These are phyloP conservation scores for Sminthurinus aureus DNA, from an alignment of 2,888 invertebrate species.

Conservation along the genomic window DNA sequence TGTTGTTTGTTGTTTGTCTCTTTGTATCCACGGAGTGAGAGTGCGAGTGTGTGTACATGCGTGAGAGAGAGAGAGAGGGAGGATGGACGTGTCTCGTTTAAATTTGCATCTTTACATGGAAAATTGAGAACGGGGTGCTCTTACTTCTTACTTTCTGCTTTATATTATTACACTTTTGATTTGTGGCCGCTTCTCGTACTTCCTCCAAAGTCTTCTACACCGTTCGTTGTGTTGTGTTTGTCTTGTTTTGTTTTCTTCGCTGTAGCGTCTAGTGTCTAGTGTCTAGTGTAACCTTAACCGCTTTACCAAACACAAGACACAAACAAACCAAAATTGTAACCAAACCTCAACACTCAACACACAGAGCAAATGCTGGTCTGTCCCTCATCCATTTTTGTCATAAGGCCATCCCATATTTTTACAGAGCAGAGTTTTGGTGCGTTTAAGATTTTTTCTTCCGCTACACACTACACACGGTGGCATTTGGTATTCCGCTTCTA, in stretches of 20 bases:
- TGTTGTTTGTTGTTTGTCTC: background rate
- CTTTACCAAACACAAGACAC: too few relatives aligned
- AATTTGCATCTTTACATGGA: constrained; percentile 22
- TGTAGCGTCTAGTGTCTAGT: background rate
- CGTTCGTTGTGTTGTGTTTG: background rate
- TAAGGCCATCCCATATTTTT: too few relatives aligned
- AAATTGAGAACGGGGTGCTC: constrained; percentile 3
- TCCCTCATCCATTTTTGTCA: too few relatives aligned
- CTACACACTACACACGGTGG: background rate
- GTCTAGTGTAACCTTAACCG: background rate
- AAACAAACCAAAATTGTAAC: too few relatives aligned
- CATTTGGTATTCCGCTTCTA: background rate
- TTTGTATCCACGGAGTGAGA: background rate
- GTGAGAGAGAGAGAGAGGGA: too few relatives aligned
- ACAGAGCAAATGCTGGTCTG: too few relatives aligned
- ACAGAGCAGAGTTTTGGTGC: too few relatives aligned
- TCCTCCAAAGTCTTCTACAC: background rate
- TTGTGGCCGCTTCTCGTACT: constrained; percentile 15
- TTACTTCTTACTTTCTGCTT: background rate
- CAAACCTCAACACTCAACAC: too few relatives aligned
- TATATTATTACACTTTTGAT: constrained; percentile 31
- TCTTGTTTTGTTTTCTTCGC: background rate
- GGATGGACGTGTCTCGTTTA: constrained; percentile 4
- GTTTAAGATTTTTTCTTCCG: too few relatives aligned
- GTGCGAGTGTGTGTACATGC: too few relatives aligned